Evolutionary conservation across 2,113 vertebrate species (phyloP), one percentile per base, ranked within the genome.

Genomic region (Verasper variegatus): DNA sequence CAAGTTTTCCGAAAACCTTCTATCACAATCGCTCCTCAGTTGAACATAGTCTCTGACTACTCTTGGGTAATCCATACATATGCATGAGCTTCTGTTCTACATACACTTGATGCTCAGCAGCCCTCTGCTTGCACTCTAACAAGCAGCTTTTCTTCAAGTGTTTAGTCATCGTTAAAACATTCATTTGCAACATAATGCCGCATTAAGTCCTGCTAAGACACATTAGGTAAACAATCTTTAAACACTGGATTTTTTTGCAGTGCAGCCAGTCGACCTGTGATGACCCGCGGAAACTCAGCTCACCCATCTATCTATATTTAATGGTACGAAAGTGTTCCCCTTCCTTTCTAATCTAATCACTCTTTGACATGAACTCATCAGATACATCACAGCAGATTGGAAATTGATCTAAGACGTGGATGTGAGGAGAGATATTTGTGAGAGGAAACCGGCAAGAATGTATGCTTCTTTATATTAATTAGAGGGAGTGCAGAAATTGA

Each of bases 71-170:
- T 0, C 24, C 78, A 71, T 86, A 20, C 76, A 89, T 88, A 90
- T 87, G 84, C 68, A 90, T 82, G 85, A 84, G 88, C 71, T 74
- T 74, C 84, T 80, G 83, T 67, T 82, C 75, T 49, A 69, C 75
- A 74, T 78, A 82, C 78, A 87, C 74, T 72, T 55, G 72, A 82
- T 69, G 78, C 80, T 73, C 80, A 13, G 74, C 67, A 27, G 77
- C 52, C 26, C 72, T 74, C 62, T 60, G 20, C 56, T 54, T 58
- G 51, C 78, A 74, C 71, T 78, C 80, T 68, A 74, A 81, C 82
- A 67, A 85, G 88, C 75, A 84, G 80, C 81, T 82, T 78, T 66
- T 81, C 84, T 90, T 91, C 81, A 87, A 91, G 87, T 92, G 84
- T 85, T 85, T 84, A 77, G 74, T 83, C 82, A 49, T 84, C 55